phyloP scores from a whole-genome alignment of 2,113 vertebrate species.

The Apodemus sylvaticus region DNA sequence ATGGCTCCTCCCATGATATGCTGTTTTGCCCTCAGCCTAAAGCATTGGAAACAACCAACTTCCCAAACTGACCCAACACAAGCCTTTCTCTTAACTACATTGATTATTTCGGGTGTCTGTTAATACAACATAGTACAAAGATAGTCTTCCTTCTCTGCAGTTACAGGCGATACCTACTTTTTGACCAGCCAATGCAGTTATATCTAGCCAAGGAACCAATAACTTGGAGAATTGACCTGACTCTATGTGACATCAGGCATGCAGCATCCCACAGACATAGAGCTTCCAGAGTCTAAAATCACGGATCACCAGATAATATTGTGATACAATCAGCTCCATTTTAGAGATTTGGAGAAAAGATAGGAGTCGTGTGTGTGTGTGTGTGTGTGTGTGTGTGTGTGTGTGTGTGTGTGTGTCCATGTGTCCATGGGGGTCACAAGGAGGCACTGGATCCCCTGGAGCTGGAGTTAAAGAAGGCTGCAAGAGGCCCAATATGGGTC shows the following conservation, averaged over 20 bases:
- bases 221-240: constrained; percentile 2
- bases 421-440: not conserved
- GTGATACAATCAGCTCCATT: not conserved
- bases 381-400: not conserved
- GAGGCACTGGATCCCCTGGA: not conserved
- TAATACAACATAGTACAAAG: not conserved
- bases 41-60: not conserved
- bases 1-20: not conserved
- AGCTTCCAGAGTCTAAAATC: not conserved
- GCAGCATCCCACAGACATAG: not conserved
- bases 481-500: not conserved
- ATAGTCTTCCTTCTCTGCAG: not conserved
- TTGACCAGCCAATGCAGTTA: not conserved
- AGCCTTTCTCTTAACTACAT: not conserved
- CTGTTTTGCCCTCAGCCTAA: not conserved
- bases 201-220: constrained; percentile 1
- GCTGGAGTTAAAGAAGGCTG: not conserved
- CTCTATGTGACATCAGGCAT: not conserved
- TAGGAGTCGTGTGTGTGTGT: not conserved
- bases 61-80: not conserved
- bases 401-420: not conserved
- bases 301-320: not conserved
- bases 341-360: not conserved
- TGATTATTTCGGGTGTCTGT: not conserved
- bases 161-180: not conserved